These are phyloP conservation scores for Drosophila tsacasi DNA, from an alignment of 1,140 invertebrate species.

Conservation along the genomic window DNA sequence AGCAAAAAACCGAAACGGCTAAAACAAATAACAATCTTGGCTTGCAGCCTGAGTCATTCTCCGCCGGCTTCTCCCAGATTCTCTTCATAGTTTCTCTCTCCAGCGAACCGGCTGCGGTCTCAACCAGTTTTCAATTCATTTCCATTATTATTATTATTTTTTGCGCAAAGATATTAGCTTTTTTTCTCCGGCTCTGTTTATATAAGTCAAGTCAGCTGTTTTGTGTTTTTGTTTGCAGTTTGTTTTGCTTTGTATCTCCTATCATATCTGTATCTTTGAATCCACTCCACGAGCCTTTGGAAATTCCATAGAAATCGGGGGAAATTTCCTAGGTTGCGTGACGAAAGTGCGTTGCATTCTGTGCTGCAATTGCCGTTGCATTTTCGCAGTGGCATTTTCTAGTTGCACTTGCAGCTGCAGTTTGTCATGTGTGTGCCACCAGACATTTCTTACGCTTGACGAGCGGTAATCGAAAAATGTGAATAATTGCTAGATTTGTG, in stretches of 20 bases:
- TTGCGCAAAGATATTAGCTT: slow-evolving; percentile 48
- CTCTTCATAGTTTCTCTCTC: slow-evolving; percentile 29
- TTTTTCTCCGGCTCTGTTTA: slow-evolving; percentile 15
- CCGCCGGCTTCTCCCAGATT: slow-evolving; percentile 60
- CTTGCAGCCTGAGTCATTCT: slow-evolving; percentile 64
- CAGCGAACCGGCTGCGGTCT: slow-evolving; percentile 37
- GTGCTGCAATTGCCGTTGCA: slow-evolving; percentile 31
- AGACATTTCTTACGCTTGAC: slow-evolving; percentile 65
- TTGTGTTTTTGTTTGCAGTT: slow-evolving; percentile 62
- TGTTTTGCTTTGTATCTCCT: slow-evolving; percentile 45
- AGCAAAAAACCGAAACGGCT: slow-evolving; percentile 25
- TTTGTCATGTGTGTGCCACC: slow-evolving; percentile 69
- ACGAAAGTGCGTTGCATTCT: slow-evolving; percentile 65
- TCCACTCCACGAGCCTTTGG: slow-evolving; percentile 17
- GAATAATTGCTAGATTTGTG: slow-evolving; percentile 65
- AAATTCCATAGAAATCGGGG: slow-evolving; percentile 55
- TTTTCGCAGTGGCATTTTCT: slow-evolving; percentile 23
- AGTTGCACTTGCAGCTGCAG: slow-evolving; percentile 67
- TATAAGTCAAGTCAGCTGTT: slow-evolving; percentile 68
- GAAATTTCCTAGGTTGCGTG: slow-evolving; percentile 59
- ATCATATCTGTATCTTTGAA: slow-evolving; percentile 30
- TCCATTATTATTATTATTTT: slow-evolving; percentile 65
- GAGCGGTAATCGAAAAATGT: slow-evolving; percentile 74
- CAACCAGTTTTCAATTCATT: slow-evolving; percentile 71
- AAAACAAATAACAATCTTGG: slow-evolving; percentile 47